Percentiles rank a stretch among this genome's conserved stretches.
Evolutionary conservation across 2,797 vertebrate genomes (phyloP).

Genomic region (Syngnathus rostellatus): DNA sequence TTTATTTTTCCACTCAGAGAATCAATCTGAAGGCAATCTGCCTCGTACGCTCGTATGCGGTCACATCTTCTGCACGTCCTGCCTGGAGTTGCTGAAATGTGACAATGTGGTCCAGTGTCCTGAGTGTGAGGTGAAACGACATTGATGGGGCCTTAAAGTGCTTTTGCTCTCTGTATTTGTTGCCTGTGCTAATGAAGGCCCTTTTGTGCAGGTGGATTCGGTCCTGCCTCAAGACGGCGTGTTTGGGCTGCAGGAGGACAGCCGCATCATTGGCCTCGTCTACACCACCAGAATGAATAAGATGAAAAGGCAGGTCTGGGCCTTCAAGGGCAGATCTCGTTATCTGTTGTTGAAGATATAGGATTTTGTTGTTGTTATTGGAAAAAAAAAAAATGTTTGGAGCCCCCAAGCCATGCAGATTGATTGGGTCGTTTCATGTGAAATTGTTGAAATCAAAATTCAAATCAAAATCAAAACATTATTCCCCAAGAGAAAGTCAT

Average conservation of each 20-base stretch:
- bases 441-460: too few species aligned
- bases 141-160: neutral
- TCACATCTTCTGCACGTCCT: constrained; percentile 64
- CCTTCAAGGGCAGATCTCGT: too few species aligned
- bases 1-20: constrained; percentile 36
- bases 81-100: constrained; percentile 48
- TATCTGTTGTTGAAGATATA: too few species aligned
- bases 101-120: constrained; percentile 51
- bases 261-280: constrained; percentile 64
- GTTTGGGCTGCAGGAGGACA: constrained; percentile 55
- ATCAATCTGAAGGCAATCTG: constrained; percentile 43
- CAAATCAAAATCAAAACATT: neutral
- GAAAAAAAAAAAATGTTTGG: too few species aligned
- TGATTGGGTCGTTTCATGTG: too few species aligned
- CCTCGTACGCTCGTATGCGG: constrained; percentile 59
- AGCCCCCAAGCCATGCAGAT: too few species aligned
- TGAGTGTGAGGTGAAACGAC: constrained; percentile 56
- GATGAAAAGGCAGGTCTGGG: constrained; percentile 43
- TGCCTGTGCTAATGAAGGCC: neutral
- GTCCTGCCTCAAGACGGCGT: constrained; percentile 53
- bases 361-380: too few species aligned
- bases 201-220: constrained; percentile 45
- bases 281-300: constrained; percentile 63
- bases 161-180: too few species aligned
- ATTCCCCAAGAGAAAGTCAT: neutral